These are phyloP conservation scores for Bovichtus diacanthus DNA, from an alignment of 2,797 vertebrate genomes.

Conservation along the genomic window DNA sequence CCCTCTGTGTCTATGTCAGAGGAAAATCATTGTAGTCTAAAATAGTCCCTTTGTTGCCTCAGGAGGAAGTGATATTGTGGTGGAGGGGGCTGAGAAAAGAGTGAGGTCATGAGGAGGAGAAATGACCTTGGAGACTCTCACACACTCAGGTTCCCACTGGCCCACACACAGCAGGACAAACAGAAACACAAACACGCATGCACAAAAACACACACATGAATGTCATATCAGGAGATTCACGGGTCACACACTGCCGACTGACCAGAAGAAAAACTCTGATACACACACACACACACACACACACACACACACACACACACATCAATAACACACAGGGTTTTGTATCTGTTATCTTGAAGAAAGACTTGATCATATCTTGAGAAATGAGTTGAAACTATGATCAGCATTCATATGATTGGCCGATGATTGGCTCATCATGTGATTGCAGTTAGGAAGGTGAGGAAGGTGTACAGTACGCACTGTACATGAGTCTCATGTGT, in stretches of 20 bases:
- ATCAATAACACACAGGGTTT: not conserved
- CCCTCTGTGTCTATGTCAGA: constrained; percentile 56
- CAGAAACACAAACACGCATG: constrained; percentile 6
- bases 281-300: constrained; percentile 12
- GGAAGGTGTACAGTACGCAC: not conserved
- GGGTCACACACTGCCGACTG: not conserved
- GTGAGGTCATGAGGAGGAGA: constrained; percentile 87
- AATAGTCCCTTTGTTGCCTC: constrained; percentile 80
- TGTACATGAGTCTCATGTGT: no score
- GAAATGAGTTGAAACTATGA: not conserved
- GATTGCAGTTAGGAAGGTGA: not conserved
- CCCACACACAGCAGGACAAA: constrained; percentile 37
- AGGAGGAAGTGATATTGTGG: constrained; percentile 79
- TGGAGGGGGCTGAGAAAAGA: constrained; percentile 84
- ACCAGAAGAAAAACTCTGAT: constrained; percentile 16
- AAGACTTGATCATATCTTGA: not conserved
- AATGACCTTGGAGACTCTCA: constrained; percentile 68
- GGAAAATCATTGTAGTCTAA: constrained; percentile 79
- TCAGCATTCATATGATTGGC: not conserved
- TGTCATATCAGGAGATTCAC: not conserved
- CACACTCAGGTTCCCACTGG: constrained; percentile 65
- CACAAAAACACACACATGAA: not conserved
- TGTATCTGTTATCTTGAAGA: not conserved
- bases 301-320: not conserved
- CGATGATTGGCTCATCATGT: not conserved